Conservation (phyloP, 2,888 invertebrate genomes). For the Volucella bombylans region DNA sequence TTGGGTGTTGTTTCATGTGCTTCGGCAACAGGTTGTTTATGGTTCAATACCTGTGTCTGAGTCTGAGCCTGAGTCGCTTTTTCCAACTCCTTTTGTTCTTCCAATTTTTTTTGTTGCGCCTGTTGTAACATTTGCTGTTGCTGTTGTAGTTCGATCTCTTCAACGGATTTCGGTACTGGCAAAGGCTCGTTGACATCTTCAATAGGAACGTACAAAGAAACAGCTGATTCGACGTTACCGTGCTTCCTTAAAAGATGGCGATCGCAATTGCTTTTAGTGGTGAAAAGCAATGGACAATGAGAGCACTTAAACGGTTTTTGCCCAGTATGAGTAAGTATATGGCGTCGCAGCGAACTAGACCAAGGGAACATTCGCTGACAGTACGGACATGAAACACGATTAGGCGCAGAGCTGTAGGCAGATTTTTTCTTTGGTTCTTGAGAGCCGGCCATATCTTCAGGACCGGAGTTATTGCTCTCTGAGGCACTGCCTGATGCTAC, state of each 20-base stretch:
- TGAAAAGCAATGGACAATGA: slow-evolving; percentile 95
- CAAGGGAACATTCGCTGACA: slow-evolving; percentile 97
- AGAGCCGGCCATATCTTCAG: slow-evolving; percentile 85
- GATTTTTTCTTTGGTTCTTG: slow-evolving; percentile 90
- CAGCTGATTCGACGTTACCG: slow-evolving; percentile 84
- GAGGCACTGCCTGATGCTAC: slow-evolving; percentile 90
- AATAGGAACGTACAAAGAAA: slow-evolving; percentile 83
- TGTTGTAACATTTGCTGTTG: slow-evolving; percentile 76
- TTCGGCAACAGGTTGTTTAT: slow-evolving; percentile 73
- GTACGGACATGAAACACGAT: slow-evolving; percentile 95
- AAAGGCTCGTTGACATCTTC: slow-evolving; percentile 82
- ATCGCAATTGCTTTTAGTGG: slow-evolving; percentile 98
- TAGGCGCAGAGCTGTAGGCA: slow-evolving; percentile 97
- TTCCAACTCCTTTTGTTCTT: slow-evolving; percentile 75
- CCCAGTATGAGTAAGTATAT: slow-evolving; percentile 95
- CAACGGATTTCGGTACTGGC: slow-evolving; percentile 80
- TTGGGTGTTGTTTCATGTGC: slow-evolving; percentile 19
- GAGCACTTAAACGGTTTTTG: slow-evolving; percentile 98
- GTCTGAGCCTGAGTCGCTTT: slow-evolving; percentile 56
- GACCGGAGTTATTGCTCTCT: slow-evolving; percentile 92
- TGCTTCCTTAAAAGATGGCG: slow-evolving; percentile 95
- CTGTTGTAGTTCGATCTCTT: slow-evolving; percentile 81
- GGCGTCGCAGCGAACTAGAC: slow-evolving; percentile 97
- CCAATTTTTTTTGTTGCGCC: slow-evolving; percentile 76
- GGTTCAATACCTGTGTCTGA: slow-evolving; percentile 77